A percentile compares a stretch with the other conserved stretches of the same genome.
phyloP scores from a whole-genome alignment of 2,797 vertebrate species.

The Scyliorhinus canicula region DNA sequence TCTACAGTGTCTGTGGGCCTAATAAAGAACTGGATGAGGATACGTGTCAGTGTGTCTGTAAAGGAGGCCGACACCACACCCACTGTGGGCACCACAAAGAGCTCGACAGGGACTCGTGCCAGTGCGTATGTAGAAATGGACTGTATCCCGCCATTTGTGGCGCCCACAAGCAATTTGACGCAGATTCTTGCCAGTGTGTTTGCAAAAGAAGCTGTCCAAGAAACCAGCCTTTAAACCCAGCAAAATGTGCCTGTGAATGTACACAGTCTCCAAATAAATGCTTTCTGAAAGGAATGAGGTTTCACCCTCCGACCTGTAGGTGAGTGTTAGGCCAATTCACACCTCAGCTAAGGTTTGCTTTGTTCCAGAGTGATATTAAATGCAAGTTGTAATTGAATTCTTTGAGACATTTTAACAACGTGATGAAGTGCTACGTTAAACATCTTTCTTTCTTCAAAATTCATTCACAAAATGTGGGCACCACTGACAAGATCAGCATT shows the following conservation, averaged over 20 bases:
- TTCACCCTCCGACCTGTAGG: conserved; percentile 89
- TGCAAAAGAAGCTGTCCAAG: conserved; percentile 78
- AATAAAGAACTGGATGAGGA: conserved; percentile 84
- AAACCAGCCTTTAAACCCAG: conserved; percentile 78
- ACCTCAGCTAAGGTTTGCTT: too few relatives aligned
- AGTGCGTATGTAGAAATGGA: conserved; percentile 77
- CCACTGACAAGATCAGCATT: neutral
- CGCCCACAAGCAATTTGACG: conserved; percentile 72
- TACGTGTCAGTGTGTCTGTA: conserved; percentile 85
- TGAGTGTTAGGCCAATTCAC: conserved; percentile 49
- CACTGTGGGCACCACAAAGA: conserved; percentile 74
- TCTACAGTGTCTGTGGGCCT: conserved; percentile 72
- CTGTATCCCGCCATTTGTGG: conserved; percentile 60
- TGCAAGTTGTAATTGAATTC: neutral
- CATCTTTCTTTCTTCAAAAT: neutral
- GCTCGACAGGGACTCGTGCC: conserved; percentile 74
- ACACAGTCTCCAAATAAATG: conserved; percentile 84
- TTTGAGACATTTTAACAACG: neutral
- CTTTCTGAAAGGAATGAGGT: conserved; percentile 82
- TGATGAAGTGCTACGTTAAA: neutral
- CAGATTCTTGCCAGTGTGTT: conserved; percentile 77
- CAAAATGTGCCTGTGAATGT: conserved; percentile 84
- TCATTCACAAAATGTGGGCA: neutral
- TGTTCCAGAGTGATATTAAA: neutral
- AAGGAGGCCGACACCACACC: conserved; percentile 53